Conservation (phyloP, 2,888 invertebrate species). For the Mesorhabditis belari region DNA sequence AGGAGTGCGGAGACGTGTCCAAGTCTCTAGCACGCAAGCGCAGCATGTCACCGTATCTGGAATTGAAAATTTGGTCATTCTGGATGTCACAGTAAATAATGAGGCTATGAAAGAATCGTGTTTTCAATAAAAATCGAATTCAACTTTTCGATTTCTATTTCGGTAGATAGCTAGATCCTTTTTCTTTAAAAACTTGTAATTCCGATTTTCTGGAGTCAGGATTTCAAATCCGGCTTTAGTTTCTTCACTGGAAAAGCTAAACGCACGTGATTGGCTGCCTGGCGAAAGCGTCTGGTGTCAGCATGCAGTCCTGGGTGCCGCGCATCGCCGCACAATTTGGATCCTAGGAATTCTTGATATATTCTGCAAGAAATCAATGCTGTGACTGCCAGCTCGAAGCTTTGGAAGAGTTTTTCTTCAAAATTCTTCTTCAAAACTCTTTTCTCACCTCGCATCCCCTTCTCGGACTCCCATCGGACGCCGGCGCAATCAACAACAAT, state of each 20-base stretch:
- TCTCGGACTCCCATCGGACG: constrained; percentile 46
- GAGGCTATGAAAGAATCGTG: no score
- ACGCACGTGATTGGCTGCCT: constrained; percentile 42
- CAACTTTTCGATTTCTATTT: no score
- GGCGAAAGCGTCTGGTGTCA: constrained; percentile 49
- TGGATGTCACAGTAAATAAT: no score
- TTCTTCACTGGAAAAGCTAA: constrained; percentile 42
- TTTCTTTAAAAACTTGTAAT: no score
- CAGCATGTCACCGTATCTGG: neutral
- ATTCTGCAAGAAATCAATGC: no score
- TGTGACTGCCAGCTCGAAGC: neutral
- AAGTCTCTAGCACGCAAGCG: neutral
- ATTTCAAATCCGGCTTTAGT: no score
- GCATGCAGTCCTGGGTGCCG: constrained; percentile 40
- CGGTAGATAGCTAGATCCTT: no score
- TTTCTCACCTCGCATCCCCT: neutral
- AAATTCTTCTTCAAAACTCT: no score
- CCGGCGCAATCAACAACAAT: constrained; percentile 42
- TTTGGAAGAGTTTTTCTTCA: neutral
- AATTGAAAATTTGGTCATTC: no score
- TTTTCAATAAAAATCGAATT: no score
- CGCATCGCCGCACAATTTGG: constrained; percentile 48
- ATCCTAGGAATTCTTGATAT: constrained; percentile 27
- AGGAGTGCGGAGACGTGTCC: constrained; percentile 29
- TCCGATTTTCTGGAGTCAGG: no score